A percentile compares a stretch with the other conserved stretches of the same genome.
Conservation (phyloP, 2,113 vertebrate genomes). For the Dipodomys stephensi region DNA sequence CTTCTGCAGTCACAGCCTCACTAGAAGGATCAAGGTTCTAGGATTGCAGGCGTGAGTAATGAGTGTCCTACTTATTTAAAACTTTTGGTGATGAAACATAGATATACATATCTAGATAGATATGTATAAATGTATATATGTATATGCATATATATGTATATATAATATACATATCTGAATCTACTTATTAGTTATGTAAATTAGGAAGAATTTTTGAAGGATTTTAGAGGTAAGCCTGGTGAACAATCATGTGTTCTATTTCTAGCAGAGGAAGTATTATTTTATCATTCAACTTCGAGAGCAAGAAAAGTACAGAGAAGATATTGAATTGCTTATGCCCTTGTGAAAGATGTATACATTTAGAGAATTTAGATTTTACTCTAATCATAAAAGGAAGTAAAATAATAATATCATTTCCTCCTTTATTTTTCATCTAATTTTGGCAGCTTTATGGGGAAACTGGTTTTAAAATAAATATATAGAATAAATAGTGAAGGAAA, state of each 20-base stretch:
- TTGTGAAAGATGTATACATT: not conserved
- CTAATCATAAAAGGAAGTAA: not conserved
- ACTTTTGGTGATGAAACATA: no score
- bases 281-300: not conserved
- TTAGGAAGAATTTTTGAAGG: not conserved
- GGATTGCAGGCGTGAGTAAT: no score
- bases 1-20: no score
- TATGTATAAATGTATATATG: no score
- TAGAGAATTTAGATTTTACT: conserved; percentile 12
- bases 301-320: not conserved
- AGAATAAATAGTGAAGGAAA: not conserved
- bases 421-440: not conserved
- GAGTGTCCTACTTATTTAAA: no score
- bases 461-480: no score
- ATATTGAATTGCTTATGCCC: not conserved
- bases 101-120: no score
- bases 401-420: not conserved
- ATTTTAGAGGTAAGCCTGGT: not conserved
- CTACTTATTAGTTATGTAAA: not conserved
- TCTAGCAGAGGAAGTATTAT: not conserved
- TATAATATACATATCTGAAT: no score
- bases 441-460: not conserved
- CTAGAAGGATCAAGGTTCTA: no score
- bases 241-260: not conserved
- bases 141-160: no score